phyloP scores from a whole-genome alignment of 2,113 vertebrate species.

The Acanthisitta chloris region DNA sequence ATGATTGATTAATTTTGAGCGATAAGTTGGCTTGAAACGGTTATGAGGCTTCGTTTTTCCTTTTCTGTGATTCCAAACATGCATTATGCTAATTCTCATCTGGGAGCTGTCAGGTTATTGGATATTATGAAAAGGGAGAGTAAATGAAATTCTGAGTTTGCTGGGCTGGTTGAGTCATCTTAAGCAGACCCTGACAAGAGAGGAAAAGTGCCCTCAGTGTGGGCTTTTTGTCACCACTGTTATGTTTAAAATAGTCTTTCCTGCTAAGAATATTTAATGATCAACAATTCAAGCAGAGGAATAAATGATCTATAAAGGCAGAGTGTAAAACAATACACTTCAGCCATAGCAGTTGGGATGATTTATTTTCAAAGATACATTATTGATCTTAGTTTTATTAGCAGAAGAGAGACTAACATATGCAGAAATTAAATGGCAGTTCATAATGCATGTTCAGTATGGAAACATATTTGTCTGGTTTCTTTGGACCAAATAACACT shows the following conservation, averaged over 20 bases:
- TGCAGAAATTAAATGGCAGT: not conserved
- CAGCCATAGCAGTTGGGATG: not conserved
- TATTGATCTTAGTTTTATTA: not conserved
- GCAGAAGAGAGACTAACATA: not conserved
- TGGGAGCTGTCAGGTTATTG: not conserved
- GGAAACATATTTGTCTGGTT: not conserved
- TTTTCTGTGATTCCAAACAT: not conserved
- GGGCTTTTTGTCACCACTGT: not conserved
- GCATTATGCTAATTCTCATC: not conserved
- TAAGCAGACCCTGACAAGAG: not conserved
- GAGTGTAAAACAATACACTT: not conserved
- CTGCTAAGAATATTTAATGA: not conserved
- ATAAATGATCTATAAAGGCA: not conserved
- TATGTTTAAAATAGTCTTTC: not conserved
- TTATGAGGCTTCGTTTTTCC: not conserved
- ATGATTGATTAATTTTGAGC: not conserved
- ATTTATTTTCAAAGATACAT: not conserved
- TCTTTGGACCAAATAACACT: not conserved
- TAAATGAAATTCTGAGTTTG: not conserved
- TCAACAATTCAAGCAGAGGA: not conserved
- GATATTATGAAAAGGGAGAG: not conserved
- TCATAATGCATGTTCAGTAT: not conserved
- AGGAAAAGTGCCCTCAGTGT: not conserved
- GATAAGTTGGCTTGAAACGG: not conserved
- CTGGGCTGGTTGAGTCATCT: not conserved